Conservation (phyloP, 2,888 invertebrate genomes). For the Zele albiditarsus region DNA sequence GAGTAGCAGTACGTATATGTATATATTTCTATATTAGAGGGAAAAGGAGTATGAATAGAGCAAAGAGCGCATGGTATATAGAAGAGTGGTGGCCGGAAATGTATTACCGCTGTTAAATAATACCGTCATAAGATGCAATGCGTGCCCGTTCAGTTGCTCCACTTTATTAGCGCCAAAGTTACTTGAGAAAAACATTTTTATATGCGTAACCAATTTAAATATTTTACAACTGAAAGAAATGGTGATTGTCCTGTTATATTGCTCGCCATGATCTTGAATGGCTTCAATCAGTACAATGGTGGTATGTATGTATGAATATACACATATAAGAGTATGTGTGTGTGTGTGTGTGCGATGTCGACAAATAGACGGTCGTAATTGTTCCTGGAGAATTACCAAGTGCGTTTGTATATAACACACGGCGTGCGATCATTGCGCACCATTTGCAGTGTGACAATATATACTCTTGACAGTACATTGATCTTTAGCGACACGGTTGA, state of each 20-base stretch:
- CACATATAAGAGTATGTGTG: not conserved
- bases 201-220: not conserved
- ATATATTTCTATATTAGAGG: slow-evolving; percentile 23
- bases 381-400: slow-evolving; percentile 67
- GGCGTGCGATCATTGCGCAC: slow-evolving; percentile 30
- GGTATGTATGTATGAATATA: not conserved
- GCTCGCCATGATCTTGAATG: slow-evolving; percentile 69
- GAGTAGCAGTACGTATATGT: slow-evolving; percentile 39
- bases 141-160: slow-evolving; percentile 52
- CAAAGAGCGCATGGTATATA: slow-evolving; percentile 25
- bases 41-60: slow-evolving; percentile 34
- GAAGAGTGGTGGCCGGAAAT: slow-evolving; percentile 65
- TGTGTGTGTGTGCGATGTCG: slow-evolving; percentile 5
- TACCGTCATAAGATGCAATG: slow-evolving; percentile 47
- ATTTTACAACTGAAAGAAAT: slow-evolving; percentile 10
- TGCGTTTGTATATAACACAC: slow-evolving; percentile 40
- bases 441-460: slow-evolving; percentile 11
- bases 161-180: slow-evolving; percentile 54
- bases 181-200: slow-evolving; percentile 22
- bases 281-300: slow-evolving; percentile 65
- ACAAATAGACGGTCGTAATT: slow-evolving; percentile 67
- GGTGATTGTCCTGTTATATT: slow-evolving; percentile 37
- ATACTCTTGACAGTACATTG: slow-evolving; percentile 31
- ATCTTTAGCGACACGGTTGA: slow-evolving; percentile 23
- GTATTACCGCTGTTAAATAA: slow-evolving; percentile 59